Percentiles rank a stretch among this genome's conserved stretches.
These are phyloP conservation scores for Onthophagus taurus DNA, from an alignment of 1,140 invertebrate genomes.

Conservation along the genomic window DNA sequence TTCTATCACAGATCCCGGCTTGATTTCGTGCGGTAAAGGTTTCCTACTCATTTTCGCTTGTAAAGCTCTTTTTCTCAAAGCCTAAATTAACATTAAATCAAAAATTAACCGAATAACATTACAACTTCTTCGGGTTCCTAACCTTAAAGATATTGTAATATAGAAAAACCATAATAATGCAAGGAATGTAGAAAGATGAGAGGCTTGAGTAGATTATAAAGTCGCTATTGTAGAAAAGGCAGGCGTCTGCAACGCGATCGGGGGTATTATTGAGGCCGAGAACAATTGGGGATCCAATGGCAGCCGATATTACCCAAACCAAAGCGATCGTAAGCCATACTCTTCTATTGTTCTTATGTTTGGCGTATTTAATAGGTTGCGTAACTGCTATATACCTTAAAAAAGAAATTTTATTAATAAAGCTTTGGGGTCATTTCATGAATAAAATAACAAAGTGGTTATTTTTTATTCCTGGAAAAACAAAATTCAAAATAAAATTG, in stretches of 20 bases:
- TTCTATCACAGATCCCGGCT: constrained; percentile 77
- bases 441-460: neutral
- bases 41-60: constrained; percentile 68
- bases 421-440: neutral
- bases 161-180: constrained; percentile 96
- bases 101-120: no score
- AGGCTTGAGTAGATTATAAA: constrained; percentile 98
- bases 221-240: constrained; percentile 95
- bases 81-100: no score
- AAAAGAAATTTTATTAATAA: constrained; percentile 23
- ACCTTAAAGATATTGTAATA: constrained; percentile 98
- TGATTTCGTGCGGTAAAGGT: constrained; percentile 59
- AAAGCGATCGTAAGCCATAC: constrained; percentile 93
- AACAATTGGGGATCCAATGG: constrained; percentile 95
- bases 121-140: constrained; percentile 35
- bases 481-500: neutral
- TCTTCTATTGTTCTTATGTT: constrained; percentile 93
- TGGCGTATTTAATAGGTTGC: constrained; percentile 97
- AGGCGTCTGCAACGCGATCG: constrained; percentile 64
- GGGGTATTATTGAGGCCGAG: constrained; percentile 89
- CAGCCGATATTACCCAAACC: constrained; percentile 92
- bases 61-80: constrained; percentile 71
- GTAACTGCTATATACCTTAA: constrained; percentile 97
- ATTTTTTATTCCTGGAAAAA: no score
- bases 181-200: constrained; percentile 98